A percentile compares a stretch with the other conserved stretches of the same genome.
phyloP scores from a whole-genome alignment of 2,888 invertebrate genomes.

The Dynastes grantii region DNA sequence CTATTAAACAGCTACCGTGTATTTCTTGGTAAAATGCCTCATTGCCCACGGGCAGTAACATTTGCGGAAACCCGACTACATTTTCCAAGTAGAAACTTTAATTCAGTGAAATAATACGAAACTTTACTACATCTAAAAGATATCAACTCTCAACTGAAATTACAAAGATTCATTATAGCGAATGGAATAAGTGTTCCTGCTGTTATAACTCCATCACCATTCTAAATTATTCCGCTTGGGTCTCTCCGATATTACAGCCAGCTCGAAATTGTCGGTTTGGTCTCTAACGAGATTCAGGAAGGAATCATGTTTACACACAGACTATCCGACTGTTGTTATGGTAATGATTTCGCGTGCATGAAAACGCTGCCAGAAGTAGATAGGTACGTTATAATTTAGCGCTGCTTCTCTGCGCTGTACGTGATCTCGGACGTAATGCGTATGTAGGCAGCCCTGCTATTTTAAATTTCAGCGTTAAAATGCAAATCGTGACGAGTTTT shows the following conservation, averaged over 20 bases:
- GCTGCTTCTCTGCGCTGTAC: conserved; percentile 15
- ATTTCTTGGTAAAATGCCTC: too few species aligned
- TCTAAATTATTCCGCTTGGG: background rate
- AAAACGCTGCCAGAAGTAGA: conserved; percentile 24
- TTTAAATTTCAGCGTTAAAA: conserved; percentile 23
- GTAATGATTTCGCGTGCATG: conserved; percentile 31
- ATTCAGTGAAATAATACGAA: too few species aligned
- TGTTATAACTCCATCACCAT: too few species aligned
- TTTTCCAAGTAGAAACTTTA: too few species aligned
- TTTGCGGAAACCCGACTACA: too few species aligned
- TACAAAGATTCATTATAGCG: too few species aligned
- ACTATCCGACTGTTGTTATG: conserved; percentile 43
- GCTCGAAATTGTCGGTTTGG: conserved; percentile 27
- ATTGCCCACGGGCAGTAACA: too few species aligned
- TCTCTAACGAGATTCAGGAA: conserved; percentile 41
- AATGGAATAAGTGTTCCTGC: too few species aligned
- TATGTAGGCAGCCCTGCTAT: background rate
- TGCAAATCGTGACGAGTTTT: conserved; percentile 14
- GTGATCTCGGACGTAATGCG: conserved; percentile 15
- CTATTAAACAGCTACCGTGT: too few species aligned
- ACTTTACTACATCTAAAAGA: too few species aligned
- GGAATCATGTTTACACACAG: conserved; percentile 39
- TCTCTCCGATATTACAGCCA: conserved; percentile 6
- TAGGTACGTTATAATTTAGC: conserved; percentile 31
- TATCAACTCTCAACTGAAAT: too few species aligned